Base-by-base conservation (phyloP, 35 echinoderm and acorn worm species). In the Ophioderma brevispina region DNA sequence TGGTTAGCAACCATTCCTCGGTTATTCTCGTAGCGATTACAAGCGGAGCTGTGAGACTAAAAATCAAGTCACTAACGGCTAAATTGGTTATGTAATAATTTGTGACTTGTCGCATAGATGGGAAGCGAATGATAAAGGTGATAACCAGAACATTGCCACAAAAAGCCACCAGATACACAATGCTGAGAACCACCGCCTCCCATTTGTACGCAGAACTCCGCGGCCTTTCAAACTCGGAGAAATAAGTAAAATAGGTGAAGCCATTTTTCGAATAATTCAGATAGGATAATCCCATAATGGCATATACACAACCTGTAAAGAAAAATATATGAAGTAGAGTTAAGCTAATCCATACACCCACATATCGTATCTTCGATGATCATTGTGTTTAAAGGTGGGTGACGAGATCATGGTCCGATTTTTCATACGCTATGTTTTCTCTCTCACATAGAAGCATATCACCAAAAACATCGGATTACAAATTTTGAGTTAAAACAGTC, bases 11-110 rank as follows among this genome's bases (percentile, higher is more conserved):
- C 83, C 83, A 85, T 6, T 63, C 83, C 17, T 37, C 49, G 23
- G 83, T 85, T 3, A 36, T 59, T 31, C 52, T 30, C 4, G 83
- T 85, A 33, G 33, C 52, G 21, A 85, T 85, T 18, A 85, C 83
- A 33, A 85, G 32, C 14, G 83, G 83, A 19, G 63, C 83, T 35
- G 63, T 64, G 34, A 85, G 43, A 59, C 46, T 59, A 37, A 85
- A 85, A 59, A 37, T 85, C 1, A 85, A 59, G 37, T 85, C 52
- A 85, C 46, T 64, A 15, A 85, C 43, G 28, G 83, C 83, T 21
- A 85, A 37, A 37, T 85, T 85, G 50, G 83, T 85, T 37, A 85
- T 85, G 52, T 64, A 85, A 59, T 36, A 59, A 85, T 85, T 85
- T 21, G 83, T 85, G 11, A 85, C 83, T 70, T 85, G 83, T 2